These are phyloP conservation scores for Streptopelia turtur DNA, from an alignment of 2,797 vertebrate genomes.

Conservation along the genomic window DNA sequence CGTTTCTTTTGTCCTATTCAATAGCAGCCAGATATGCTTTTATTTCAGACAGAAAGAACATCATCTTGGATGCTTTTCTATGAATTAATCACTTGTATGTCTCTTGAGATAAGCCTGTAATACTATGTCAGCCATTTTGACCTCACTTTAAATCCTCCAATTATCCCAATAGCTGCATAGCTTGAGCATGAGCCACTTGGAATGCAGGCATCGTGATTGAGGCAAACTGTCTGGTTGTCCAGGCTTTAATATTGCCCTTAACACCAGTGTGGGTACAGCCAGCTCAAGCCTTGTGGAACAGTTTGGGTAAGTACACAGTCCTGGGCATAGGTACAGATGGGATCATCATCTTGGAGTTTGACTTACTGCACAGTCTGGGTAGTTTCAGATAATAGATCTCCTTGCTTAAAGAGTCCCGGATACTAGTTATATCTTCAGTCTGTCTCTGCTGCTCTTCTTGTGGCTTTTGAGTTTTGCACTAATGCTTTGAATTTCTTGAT, in stretches of 20 bases:
- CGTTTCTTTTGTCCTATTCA: conserved; percentile 7
- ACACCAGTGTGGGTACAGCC: background rate
- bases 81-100: background rate
- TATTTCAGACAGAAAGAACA: background rate
- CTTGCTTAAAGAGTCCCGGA: background rate
- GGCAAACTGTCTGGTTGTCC: background rate
- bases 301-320: background rate
- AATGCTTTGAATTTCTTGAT: background rate
- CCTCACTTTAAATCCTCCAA: background rate
- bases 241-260: background rate
- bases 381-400: background rate
- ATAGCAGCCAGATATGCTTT: background rate
- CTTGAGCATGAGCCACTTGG: background rate
- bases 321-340: background rate
- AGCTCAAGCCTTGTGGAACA: background rate
- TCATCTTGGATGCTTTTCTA: background rate
- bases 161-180: background rate
- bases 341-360: background rate
- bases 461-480: background rate
- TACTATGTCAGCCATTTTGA: background rate
- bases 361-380: background rate
- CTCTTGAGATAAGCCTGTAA: background rate
- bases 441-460: background rate
- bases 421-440: background rate
- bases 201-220: background rate